phyloP scores from a whole-genome alignment of 2,797 vertebrate species.

The Alcedo atthis region DNA sequence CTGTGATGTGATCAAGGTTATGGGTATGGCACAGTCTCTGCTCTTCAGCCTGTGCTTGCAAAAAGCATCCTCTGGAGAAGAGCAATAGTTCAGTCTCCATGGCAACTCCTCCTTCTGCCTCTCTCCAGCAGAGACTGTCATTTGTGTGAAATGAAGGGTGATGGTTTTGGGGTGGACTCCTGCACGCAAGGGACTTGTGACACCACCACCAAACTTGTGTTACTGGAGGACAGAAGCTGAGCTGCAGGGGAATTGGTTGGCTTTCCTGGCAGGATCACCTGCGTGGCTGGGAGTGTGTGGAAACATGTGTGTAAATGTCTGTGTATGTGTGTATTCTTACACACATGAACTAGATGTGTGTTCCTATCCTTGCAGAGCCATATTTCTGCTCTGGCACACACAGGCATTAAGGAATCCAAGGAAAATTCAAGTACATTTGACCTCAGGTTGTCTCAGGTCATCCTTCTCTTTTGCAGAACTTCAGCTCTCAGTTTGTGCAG shows the following conservation, averaged over 20 bases:
- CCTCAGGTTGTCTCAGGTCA: not conserved
- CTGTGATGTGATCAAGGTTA: not conserved
- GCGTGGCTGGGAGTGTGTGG: not conserved
- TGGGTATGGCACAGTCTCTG: not conserved
- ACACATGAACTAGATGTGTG: not conserved
- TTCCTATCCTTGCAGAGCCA: not conserved
- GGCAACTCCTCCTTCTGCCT: slow-evolving; percentile 50
- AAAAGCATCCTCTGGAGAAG: slow-evolving; percentile 33
- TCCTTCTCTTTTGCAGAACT: slow-evolving; percentile 17
- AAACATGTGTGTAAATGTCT: not conserved
- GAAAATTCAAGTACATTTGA: not conserved
- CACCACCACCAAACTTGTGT: slow-evolving; percentile 8
- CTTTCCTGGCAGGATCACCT: not conserved
- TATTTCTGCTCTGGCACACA: not conserved
- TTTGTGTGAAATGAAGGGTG: slow-evolving; percentile 31
- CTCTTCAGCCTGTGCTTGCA: slow-evolving; percentile 1
- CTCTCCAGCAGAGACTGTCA: slow-evolving; percentile 14
- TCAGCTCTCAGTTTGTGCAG: not conserved
- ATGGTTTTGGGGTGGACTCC: slow-evolving; percentile 33
- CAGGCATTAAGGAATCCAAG: not conserved
- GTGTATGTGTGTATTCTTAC: not conserved
- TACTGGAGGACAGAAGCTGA: not conserved
- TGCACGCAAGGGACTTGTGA: not conserved
- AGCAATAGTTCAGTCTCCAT: slow-evolving; percentile 49
- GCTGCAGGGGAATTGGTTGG: not conserved